Base-by-base conservation (phyloP, 2,113 vertebrate species). In the Colossoma macropomum region DNA sequence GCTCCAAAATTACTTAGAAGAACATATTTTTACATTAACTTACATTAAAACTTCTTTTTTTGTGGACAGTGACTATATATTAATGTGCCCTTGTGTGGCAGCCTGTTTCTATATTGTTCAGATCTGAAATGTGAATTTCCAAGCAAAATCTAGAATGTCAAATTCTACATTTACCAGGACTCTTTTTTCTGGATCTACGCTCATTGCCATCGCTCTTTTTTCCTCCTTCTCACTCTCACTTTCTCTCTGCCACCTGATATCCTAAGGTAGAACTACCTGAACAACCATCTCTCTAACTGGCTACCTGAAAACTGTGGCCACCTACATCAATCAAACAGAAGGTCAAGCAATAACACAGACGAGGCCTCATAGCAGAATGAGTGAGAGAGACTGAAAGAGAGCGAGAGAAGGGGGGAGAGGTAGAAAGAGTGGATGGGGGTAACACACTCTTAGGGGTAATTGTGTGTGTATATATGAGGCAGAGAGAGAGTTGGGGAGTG, bases 391-490 rank as follows among this genome's bases (percentile, higher is more conserved):
- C 89, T 90, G 84, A 84, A 87, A 83, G 41, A 62, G 80, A 75
- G 60, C 76, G 10, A 5, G n/a, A 25, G 21, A 30, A 48, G n/a
- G 72, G 8, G 50, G 21, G 65, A 56, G 45, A 45, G 21, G 52
- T 79, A 85, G 86, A 79, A 82, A 83, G 76, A 82, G 68, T 71
- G 60, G 59, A 68, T 34, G 41, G 65, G 48, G 41, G 71, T 75
- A 71, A 75, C 66, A 23, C 77, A 79, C 79, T 86, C 86, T 87
- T 89, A 90, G 84, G 89, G 93, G 92, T 93, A 95, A 95, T 94
- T 93, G 94, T 92, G 92, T 91, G 90, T 93, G 89, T 91, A 91
- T 92, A 87, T 92, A 88, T 90, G 84, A 80, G 86, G 78, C 80
- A 79, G n/a, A 30, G 30, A 71, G 80, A 80, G 89, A 89, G 90